Evolutionary conservation across 2,797 vertebrate genomes (phyloP).

Genomic region (Propithecus perrieri): DNA sequence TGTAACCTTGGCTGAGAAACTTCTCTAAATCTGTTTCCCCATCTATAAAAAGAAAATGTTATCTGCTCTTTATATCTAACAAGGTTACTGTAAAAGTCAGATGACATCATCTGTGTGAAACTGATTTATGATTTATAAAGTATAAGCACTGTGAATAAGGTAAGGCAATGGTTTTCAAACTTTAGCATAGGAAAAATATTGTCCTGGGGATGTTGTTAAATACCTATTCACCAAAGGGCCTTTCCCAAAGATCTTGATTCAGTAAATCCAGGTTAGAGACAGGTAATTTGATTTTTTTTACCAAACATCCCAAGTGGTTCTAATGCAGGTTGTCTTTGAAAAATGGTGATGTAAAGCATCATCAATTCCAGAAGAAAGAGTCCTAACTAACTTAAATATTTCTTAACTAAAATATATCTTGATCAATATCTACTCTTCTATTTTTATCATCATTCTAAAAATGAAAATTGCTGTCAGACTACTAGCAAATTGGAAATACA

Average conservation of each 20-base stretch:
- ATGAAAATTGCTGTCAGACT: background rate
- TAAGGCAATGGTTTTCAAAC: background rate
- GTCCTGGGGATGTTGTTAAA: background rate
- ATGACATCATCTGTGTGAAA: background rate
- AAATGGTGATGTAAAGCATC: background rate
- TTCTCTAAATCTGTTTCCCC: background rate
- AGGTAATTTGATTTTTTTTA: background rate
- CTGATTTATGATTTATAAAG: conserved; percentile 1
- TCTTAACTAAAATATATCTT: background rate
- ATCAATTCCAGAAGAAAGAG: background rate
- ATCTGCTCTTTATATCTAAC: background rate
- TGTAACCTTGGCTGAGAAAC: background rate
- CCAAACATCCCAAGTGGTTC: background rate
- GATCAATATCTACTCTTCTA: conserved; percentile 22
- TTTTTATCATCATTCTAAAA: conserved; percentile 42
- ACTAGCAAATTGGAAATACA: background rate
- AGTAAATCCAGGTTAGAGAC: background rate
- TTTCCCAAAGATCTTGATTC: background rate
- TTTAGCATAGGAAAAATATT: background rate
- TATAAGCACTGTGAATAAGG: background rate
- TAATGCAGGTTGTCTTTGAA: background rate
- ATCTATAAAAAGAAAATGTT: background rate
- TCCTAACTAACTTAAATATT: background rate
- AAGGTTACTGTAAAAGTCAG: background rate
- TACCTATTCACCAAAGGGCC: background rate